Conservation (phyloP, 1,140 invertebrate genomes). For the Acyrthosiphon pisum region DNA sequence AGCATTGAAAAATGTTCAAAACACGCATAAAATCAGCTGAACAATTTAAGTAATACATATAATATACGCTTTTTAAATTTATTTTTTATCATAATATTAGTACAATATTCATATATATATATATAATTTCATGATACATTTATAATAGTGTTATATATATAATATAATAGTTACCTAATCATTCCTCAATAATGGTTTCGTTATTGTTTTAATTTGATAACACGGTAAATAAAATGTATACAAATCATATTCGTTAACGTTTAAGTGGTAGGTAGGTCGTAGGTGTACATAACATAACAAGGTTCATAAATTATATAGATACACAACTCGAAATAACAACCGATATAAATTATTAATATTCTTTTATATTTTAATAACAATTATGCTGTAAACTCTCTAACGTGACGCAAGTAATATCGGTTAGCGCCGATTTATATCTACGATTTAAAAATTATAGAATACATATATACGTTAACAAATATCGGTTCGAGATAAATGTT, state of each 20-base stretch:
- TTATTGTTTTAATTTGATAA: neutral
- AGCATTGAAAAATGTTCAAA: neutral
- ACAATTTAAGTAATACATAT: neutral
- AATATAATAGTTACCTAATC: neutral
- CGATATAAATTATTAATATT: neutral
- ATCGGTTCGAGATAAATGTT: neutral
- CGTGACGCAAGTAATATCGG: neutral
- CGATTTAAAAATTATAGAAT: neutral
- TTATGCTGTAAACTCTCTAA: neutral
- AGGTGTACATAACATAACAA: neutral
- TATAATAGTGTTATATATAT: neutral
- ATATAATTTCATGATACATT: neutral
- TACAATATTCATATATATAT: constrained; percentile 11
- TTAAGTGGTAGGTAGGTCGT: neutral
- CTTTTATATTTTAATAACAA: neutral
- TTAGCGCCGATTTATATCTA: neutral
- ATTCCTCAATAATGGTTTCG: neutral
- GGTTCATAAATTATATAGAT: neutral
- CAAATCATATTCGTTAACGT: neutral
- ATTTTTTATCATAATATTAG: neutral
- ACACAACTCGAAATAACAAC: neutral
- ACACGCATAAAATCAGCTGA: neutral
- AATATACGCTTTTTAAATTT: constrained; percentile 23
- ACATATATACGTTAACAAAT: neutral
- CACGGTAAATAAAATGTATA: neutral